Percentiles rank a stretch among this genome's conserved stretches.
phyloP scores from a whole-genome alignment of 2,113 vertebrate genomes.

The Austrofundulus limnaeus region DNA sequence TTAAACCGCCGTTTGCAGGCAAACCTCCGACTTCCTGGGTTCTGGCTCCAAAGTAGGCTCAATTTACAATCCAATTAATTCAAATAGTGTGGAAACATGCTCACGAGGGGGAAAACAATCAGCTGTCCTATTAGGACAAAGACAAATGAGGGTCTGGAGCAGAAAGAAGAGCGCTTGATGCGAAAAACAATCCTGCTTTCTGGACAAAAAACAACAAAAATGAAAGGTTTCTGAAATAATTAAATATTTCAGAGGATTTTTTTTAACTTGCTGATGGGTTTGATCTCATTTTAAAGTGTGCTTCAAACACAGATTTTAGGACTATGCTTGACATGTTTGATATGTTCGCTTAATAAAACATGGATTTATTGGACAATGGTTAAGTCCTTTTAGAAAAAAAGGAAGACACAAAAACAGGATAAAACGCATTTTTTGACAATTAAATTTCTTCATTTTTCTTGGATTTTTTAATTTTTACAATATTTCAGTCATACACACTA shows the following conservation, averaged over 20 bases:
- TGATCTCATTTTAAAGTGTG: not conserved
- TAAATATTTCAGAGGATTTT: no score
- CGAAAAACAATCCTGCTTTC: slow-evolving; percentile 21
- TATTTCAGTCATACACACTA: no score
- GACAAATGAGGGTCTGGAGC: slow-evolving; percentile 27
- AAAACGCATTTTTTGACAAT: no score
- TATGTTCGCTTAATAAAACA: no score
- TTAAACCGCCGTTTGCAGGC: slow-evolving; percentile 52
- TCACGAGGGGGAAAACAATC: slow-evolving; percentile 44
- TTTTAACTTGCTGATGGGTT: not conserved
- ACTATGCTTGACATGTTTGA: not conserved
- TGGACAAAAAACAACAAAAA: not conserved
- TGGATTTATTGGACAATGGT: not conserved
- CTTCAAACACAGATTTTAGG: not conserved
- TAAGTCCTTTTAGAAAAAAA: no score
- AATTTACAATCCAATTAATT: slow-evolving; percentile 65
- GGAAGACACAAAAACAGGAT: no score
- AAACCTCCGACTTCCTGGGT: slow-evolving; percentile 39
- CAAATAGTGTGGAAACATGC: slow-evolving; percentile 51
- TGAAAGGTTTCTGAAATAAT: not conserved
- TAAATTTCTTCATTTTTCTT: no score
- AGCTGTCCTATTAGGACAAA: slow-evolving; percentile 24
- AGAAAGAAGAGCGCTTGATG: slow-evolving; percentile 4
- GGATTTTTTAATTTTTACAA: no score
- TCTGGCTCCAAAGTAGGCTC: slow-evolving; percentile 54